A percentile compares a stretch with the other conserved stretches of the same genome.
Conservation (phyloP, 2,113 vertebrate species). For the Melozone crissalis region DNA sequence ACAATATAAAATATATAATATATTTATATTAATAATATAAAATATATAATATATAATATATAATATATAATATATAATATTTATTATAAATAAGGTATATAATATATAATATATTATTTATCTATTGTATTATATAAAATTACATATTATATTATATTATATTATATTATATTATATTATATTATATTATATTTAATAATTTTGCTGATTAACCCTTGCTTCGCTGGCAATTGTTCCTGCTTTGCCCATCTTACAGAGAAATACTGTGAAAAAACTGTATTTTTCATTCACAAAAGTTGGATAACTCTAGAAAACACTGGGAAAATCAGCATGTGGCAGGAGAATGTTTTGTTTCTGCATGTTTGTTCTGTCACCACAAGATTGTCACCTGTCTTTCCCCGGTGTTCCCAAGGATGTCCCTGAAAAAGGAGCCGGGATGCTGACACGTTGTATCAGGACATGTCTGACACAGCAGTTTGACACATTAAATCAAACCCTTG, state of each 20-base stretch:
- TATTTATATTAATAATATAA: too few relatives aligned
- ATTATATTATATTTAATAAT: too few relatives aligned
- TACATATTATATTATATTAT: too few relatives aligned
- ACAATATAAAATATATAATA: too few relatives aligned
- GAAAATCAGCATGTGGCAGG: not conserved
- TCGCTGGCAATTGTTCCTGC: not conserved
- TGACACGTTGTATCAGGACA: accelerated
- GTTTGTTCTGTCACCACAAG: not conserved
- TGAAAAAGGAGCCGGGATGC: accelerated
- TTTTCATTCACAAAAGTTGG: not conserved
- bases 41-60: too few relatives aligned
- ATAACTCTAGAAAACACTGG: not conserved
- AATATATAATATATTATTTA: too few relatives aligned
- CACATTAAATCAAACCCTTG: accelerated
- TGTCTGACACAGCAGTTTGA: not conserved
- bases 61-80: too few relatives aligned
- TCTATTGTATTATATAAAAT: too few relatives aligned
- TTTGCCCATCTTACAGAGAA: not conserved
- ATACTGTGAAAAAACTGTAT: not conserved
- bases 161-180: too few relatives aligned
- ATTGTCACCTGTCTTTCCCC: accelerated
- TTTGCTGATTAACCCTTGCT: not conserved
- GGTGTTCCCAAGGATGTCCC: accelerated
- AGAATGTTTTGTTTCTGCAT: accelerated
- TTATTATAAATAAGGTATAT: too few relatives aligned